Percentiles rank a stretch among this genome's conserved stretches.
phyloP scores from a whole-genome alignment of 2,888 invertebrate genomes.

The Mythimna ferrago region DNA sequence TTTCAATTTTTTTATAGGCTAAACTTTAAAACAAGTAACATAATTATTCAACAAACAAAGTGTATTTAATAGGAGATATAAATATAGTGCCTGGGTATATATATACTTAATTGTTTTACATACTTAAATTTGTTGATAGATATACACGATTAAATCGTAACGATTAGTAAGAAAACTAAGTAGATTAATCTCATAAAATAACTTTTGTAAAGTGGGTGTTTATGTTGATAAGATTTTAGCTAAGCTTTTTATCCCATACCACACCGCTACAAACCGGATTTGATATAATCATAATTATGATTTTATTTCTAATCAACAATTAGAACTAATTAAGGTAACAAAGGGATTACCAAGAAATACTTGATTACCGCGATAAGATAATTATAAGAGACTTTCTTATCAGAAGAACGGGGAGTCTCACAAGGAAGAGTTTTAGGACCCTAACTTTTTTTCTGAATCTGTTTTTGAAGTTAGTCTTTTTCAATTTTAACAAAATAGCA shows the following conservation, averaged over 20 bases:
- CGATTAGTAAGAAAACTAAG: not conserved
- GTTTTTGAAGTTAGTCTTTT: not conserved
- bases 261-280: slow-evolving; percentile 16
- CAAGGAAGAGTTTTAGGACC: slow-evolving; percentile 7
- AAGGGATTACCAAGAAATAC: slow-evolving; percentile 2
- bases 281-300: not conserved
- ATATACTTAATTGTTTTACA: too few species aligned
- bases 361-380: not conserved
- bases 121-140: not conserved
- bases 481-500: too few species aligned
- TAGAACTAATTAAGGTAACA: slow-evolving; percentile 11
- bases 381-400: not conserved
- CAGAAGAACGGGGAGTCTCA: not conserved
- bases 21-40: too few species aligned
- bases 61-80: not conserved
- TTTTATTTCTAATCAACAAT: slow-evolving; percentile 6
- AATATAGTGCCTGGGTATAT: not conserved
- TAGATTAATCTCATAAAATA: not conserved
- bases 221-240: not conserved
- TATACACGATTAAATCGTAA: not conserved
- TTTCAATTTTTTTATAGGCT: too few species aligned
- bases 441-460: too few species aligned
- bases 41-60: too few species aligned
- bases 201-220: not conserved
- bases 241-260: slow-evolving; percentile 4